phyloP scores from a whole-genome alignment of 1,140 invertebrate genomes.

The Bombus breviceps region DNA sequence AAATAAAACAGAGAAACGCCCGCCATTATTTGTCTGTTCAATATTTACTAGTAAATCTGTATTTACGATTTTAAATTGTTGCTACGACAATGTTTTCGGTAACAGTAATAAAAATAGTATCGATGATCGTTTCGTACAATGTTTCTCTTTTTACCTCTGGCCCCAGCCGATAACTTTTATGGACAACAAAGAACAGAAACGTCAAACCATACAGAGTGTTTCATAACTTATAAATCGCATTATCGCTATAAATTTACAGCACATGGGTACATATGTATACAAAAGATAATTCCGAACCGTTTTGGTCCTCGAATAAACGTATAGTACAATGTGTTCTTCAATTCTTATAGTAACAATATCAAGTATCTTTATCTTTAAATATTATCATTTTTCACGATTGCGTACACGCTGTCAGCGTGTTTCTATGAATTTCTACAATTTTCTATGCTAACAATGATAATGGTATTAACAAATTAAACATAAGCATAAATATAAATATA shows the following conservation, averaged over 20 bases:
- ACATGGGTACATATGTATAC: not conserved
- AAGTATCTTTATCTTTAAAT: not conserved
- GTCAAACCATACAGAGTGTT: constrained; percentile 10
- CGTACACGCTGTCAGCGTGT: no score
- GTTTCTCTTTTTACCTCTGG: constrained; percentile 7
- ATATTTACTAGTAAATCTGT: constrained; percentile 6
- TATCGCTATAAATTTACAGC: not conserved
- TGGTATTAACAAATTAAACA: not conserved
- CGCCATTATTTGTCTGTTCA: not conserved
- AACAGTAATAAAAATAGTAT: constrained; percentile 24
- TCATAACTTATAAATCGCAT: constrained; percentile 1
- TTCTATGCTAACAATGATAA: not conserved
- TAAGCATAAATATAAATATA: not conserved
- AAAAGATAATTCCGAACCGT: no score
- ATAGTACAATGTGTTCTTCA: not conserved
- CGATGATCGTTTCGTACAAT: constrained; percentile 1
- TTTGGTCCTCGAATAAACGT: not conserved
- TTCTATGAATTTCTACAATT: not conserved
- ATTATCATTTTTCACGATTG: not conserved
- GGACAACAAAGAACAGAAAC: constrained; percentile 6
- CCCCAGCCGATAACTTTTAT: constrained; percentile 19
- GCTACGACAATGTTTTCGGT: not conserved
- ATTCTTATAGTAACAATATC: not conserved
- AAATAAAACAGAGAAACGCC: not conserved
- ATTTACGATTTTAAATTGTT: constrained; percentile 1